These are phyloP conservation scores for Drosophila mercatorum DNA, from an alignment of 2,888 invertebrate species.

Conservation along the genomic window DNA sequence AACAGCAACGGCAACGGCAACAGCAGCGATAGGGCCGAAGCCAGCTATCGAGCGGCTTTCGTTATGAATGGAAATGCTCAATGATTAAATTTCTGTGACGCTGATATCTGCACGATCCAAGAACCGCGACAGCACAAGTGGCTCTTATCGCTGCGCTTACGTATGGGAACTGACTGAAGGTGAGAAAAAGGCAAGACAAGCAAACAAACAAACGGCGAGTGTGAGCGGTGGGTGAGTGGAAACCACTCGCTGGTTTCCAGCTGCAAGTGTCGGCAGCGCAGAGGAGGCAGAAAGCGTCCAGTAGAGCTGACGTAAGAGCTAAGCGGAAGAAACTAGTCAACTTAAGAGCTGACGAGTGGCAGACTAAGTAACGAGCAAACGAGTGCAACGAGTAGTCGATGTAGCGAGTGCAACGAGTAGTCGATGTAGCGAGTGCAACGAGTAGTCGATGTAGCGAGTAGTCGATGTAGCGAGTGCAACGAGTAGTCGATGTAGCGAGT, in stretches of 20 bases:
- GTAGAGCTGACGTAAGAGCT: neutral
- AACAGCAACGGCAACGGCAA: neutral
- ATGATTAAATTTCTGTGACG: slow-evolving; percentile 30
- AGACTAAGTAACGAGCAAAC: no score
- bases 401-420: neutral
- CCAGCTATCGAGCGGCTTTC: slow-evolving; percentile 11
- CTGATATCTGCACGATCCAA: slow-evolving; percentile 16
- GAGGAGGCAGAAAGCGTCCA: neutral
- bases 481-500: no score
- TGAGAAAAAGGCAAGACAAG: neutral
- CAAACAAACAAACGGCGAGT: slow-evolving; percentile 10
- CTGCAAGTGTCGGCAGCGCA: neutral
- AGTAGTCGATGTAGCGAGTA: neutral
- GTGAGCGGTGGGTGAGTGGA: neutral
- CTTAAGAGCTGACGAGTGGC: neutral
- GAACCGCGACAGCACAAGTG: slow-evolving; percentile 17
- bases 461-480: no score
- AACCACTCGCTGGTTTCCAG: neutral
- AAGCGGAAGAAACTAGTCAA: neutral
- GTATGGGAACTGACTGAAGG: slow-evolving; percentile 14
- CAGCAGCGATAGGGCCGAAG: slow-evolving; percentile 19
- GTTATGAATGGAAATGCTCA: slow-evolving; percentile 37
- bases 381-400: neutral
- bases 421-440: neutral
- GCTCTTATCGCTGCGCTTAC: slow-evolving; percentile 35